A percentile compares a stretch with the other conserved stretches of the same genome.
phyloP scores from a whole-genome alignment of 2,113 vertebrate genomes.

The Noctilio leporinus region DNA sequence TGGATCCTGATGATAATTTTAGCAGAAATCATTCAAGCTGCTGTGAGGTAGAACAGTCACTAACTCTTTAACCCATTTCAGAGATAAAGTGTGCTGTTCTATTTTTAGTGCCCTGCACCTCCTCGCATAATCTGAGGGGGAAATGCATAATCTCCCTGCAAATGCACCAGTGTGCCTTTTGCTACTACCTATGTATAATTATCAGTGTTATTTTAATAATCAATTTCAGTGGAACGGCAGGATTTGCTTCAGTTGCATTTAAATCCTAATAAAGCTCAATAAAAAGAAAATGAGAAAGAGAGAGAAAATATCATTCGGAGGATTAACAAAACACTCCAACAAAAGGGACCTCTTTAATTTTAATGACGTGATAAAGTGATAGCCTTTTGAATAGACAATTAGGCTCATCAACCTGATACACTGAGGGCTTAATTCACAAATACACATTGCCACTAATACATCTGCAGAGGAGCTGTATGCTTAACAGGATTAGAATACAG shows the following conservation, averaged over 20 bases:
- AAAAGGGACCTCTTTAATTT: conserved; percentile 73
- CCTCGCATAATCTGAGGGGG: conserved; percentile 39
- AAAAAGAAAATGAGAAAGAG: conserved; percentile 71
- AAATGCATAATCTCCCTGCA: not conserved
- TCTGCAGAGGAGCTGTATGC: conserved; percentile 38
- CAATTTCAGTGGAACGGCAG: conserved; percentile 65
- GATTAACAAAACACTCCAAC: conserved; percentile 70
- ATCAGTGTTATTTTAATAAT: conserved; percentile 72
- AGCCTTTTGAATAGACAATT: conserved; percentile 74
- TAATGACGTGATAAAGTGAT: conserved; percentile 70
- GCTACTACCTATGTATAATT: conserved; percentile 64
- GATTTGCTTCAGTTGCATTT: conserved; percentile 74
- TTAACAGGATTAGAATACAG: conserved; percentile 73
- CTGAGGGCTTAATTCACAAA: conserved; percentile 66
- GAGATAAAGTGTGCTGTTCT: not conserved
- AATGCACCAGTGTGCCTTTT: conserved; percentile 42
- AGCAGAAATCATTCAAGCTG: conserved; percentile 58
- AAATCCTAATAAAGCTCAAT: conserved; percentile 73
- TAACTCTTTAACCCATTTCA: conserved; percentile 50
- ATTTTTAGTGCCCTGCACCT: conserved; percentile 6
- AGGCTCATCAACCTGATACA: conserved; percentile 68
- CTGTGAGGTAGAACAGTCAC: conserved; percentile 38
- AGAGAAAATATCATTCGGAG: conserved; percentile 67
- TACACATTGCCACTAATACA: conserved; percentile 56
- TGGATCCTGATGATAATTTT: conserved; percentile 50